Conservation (phyloP, 2,888 invertebrate species). For the Drosophila mimetica region DNA sequence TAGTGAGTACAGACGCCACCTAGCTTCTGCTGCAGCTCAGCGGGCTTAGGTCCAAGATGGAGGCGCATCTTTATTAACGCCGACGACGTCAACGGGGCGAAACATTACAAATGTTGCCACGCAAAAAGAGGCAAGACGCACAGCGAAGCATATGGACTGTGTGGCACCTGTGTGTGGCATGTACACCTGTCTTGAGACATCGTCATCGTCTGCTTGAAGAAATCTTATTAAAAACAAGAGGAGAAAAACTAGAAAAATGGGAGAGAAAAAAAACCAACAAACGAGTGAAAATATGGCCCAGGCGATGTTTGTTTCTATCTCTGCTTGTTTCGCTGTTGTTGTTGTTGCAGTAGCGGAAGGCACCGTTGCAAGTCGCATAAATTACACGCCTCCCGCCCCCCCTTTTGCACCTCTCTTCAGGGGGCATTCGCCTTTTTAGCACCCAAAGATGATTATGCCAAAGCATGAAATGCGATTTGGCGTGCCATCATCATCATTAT, state of each 20-base stretch:
- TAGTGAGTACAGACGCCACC: conserved; percentile 51
- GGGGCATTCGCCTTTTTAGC: conserved; percentile 79
- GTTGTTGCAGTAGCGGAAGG: conserved; percentile 69
- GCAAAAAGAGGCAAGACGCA: conserved; percentile 32
- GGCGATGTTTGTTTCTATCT: conserved; percentile 60
- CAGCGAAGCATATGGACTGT: conserved; percentile 24
- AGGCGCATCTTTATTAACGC: conserved; percentile 76
- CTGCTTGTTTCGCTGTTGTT: conserved; percentile 48
- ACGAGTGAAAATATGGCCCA: conserved; percentile 64
- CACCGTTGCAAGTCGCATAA: conserved; percentile 80
- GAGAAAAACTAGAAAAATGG: conserved; percentile 37
- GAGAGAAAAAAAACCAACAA: conserved; percentile 9
- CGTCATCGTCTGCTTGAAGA: conserved; percentile 73
- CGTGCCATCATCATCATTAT: conserved; percentile 55
- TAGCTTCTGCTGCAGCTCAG: conserved; percentile 46
- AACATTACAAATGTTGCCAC: conserved; percentile 79
- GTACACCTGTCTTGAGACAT: conserved; percentile 71
- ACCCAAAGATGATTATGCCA: conserved; percentile 61
- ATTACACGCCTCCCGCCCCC: conserved; percentile 49
- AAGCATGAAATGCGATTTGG: conserved; percentile 74
- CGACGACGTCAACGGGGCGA: conserved; percentile 77
- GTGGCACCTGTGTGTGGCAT: conserved; percentile 34
- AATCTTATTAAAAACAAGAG: conserved; percentile 72
- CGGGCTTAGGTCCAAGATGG: conserved; percentile 55
- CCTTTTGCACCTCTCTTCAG: conserved; percentile 49